A percentile compares a stretch with the other conserved stretches of the same genome.
Evolutionary conservation across 1,140 invertebrate species (phyloP).

Genomic region (Oedothorax gibbosus): DNA sequence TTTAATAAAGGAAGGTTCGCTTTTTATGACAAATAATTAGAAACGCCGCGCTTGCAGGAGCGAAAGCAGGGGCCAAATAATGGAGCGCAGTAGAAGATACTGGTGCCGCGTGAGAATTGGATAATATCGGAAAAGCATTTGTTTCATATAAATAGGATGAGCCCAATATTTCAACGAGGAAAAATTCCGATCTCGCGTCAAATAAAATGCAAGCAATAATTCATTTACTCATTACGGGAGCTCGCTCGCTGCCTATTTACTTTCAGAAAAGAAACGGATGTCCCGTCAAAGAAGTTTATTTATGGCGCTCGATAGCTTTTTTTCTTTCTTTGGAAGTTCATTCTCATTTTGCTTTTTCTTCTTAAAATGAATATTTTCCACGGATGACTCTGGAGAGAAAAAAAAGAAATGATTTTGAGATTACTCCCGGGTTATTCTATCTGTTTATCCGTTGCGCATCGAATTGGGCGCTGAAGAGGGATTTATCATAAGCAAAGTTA

Average conservation of each 20-base stretch:
- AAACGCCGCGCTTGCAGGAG: no score
- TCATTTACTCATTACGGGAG: slow-evolving; percentile 56
- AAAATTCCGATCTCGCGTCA: slow-evolving; percentile 47
- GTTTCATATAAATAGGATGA: slow-evolving; percentile 54
- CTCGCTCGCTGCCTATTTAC: slow-evolving; percentile 43
- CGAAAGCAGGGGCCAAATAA: slow-evolving; percentile 48
- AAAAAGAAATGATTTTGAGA: slow-evolving; percentile 18
- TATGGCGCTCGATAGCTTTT: neutral
- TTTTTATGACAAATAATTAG: slow-evolving; percentile 61
- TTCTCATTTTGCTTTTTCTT: slow-evolving; percentile 26
- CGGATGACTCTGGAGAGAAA: neutral
- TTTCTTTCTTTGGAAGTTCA: slow-evolving; percentile 36
- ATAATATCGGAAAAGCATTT: slow-evolving; percentile 61
- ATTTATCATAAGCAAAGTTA: slow-evolving; percentile 7
- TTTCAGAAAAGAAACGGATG: slow-evolving; percentile 43
- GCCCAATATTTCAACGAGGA: slow-evolving; percentile 49
- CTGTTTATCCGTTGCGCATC: neutral
- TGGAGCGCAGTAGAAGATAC: slow-evolving; percentile 36
- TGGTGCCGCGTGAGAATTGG: slow-evolving; percentile 44
- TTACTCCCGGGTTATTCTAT: slow-evolving; percentile 27
- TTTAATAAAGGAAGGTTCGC: slow-evolving; percentile 31
- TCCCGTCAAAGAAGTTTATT: slow-evolving; percentile 43
- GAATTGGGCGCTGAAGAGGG: slow-evolving; percentile 8
- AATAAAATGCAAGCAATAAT: slow-evolving; percentile 55
- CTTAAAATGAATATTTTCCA: slow-evolving; percentile 17